Evolutionary conservation across 64 coral and sea anemone genomes (phyloP).

Genomic region (Orbicella faveolata): DNA sequence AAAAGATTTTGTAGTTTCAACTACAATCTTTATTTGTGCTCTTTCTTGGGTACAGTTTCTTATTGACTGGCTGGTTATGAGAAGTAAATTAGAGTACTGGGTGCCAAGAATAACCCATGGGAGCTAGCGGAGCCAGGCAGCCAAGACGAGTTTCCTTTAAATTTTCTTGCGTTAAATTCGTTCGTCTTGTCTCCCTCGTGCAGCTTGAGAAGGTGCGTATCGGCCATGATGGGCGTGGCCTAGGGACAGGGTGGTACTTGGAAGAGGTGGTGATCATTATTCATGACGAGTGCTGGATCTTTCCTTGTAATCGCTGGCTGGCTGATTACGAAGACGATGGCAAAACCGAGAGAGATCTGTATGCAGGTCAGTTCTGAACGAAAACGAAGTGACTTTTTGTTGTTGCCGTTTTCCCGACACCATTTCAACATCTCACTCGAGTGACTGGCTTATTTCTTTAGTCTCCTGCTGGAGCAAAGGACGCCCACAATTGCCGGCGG

Average conservation of each 20-base stretch:
- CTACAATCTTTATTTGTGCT: no score
- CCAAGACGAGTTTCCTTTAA: neutral
- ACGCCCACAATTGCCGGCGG: no score
- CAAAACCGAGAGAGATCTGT: constrained; percentile 92
- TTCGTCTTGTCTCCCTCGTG: neutral
- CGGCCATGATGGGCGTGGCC: constrained; percentile 87
- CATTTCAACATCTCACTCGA: no score
- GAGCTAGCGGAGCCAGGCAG: no score
- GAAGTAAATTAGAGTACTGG: no score
- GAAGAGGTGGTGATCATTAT: constrained; percentile 94
- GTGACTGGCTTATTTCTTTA: no score
- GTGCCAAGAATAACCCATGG: no score
- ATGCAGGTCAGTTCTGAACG: constrained; percentile 51
- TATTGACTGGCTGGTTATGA: neutral
- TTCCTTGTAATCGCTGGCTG: constrained; percentile 93
- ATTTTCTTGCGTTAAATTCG: neutral
- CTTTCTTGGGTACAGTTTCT: neutral
- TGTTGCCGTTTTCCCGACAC: no score
- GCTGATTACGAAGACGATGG: constrained; percentile 96
- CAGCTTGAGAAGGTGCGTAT: constrained; percentile 94
- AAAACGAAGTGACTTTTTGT: no score
- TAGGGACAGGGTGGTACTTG: constrained; percentile 89
- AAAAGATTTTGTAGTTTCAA: no score
- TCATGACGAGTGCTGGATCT: constrained; percentile 95
- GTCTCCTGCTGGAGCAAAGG: no score